These are phyloP conservation scores for Ceyx melanurus DNA, from an alignment of 2,113 vertebrate genomes.

Conservation along the genomic window DNA sequence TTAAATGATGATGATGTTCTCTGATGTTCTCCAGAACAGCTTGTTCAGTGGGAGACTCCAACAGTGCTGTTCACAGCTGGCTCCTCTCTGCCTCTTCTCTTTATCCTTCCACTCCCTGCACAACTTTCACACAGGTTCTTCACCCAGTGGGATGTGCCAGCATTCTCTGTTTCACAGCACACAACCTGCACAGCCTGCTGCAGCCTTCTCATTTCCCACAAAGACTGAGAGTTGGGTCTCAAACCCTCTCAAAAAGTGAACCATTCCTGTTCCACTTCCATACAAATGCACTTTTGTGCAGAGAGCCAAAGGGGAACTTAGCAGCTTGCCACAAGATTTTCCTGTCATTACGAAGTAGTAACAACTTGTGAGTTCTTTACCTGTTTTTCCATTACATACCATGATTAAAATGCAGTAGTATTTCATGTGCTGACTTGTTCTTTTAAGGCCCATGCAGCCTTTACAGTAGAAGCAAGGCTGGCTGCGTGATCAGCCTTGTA, in stretches of 20 bases:
- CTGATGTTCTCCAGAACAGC: background rate
- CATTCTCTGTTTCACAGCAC: background rate
- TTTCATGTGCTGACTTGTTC: background rate
- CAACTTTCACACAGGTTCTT: background rate
- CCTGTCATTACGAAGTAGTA: background rate
- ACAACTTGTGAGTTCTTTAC: background rate
- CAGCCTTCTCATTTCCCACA: background rate
- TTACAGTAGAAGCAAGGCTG: background rate
- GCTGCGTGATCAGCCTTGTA: background rate
- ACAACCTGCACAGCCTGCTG: background rate
- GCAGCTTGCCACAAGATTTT: background rate
- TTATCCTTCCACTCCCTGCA: background rate
- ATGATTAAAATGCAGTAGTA: background rate
- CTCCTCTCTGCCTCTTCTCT: background rate
- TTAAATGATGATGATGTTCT: background rate
- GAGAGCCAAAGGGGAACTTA: background rate
- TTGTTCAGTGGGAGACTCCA: background rate
- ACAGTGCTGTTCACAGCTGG: background rate
- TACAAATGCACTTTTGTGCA: accelerated
- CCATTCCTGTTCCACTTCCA: background rate
- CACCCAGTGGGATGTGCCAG: background rate
- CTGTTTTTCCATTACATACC: background rate
- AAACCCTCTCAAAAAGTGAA: accelerated
- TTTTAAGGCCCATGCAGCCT: background rate
- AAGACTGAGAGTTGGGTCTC: background rate